Evolutionary conservation across 2,113 vertebrate genomes (phyloP), one percentile per base, ranked within the genome.

Genomic region (Neopipo cinnamomea): DNA sequence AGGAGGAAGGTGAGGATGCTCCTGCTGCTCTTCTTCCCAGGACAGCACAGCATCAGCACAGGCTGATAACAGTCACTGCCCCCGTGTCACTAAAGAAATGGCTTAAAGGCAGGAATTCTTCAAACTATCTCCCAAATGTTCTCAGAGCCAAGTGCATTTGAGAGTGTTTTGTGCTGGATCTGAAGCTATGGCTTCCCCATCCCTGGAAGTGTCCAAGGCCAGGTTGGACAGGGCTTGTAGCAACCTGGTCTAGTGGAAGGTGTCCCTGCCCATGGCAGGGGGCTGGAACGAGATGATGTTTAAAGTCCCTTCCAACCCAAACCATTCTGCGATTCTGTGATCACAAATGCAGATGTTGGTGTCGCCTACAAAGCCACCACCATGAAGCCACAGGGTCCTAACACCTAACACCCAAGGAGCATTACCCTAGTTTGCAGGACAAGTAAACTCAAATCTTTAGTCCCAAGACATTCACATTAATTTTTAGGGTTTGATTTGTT

Each of bases 181-280:
- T n/a, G 31, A 20, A 47, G 41, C 35, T 47, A n/a, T 22, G 30
- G 46, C 55, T 68, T 62, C 5, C 28, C 16, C 62, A 53, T 22
- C 24, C 28, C 30, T 70, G 47, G n/a, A 2, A 62, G 14, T 15
- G 16, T 25, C 63, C 47, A 12, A 55, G 39, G 30, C 39, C 62
- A 68, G 21, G 11, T 0, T 31, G 17, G 39, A 61, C 0, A 0
- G 19, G 28, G n/a, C 62, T 41, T 68, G 53, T 46, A 47, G 24
- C 9, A 47, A 0, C 35, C 56, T 42, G 72, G 49, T 8, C 15
- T 2, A n/a, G 30, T 22, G 30, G 46, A 18, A 82, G 13, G 28
- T 79, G 24, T 55, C 39, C 49, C 76, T 24, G 49, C 7, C 31
- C 14, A 6, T 4, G 24, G n/a, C 39, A 41, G 8, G 15, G 17